A percentile compares a stretch with the other conserved stretches of the same genome.
phyloP scores from a whole-genome alignment of 2,888 invertebrate genomes.

The Drosophila helvetica region DNA sequence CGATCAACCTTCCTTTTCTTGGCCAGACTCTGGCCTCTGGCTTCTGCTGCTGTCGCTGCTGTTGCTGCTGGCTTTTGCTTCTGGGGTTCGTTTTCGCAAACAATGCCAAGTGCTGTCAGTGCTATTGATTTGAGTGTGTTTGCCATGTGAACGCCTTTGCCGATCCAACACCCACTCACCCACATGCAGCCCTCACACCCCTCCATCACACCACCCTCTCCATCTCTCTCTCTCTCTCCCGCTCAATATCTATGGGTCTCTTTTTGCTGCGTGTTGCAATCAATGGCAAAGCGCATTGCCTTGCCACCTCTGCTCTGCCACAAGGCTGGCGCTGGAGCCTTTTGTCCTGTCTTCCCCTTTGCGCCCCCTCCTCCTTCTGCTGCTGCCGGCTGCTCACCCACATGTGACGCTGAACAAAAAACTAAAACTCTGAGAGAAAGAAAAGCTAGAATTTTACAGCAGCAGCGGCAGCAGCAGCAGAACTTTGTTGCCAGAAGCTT shows the following conservation, averaged over 20 bases:
- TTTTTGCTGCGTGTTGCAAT: conserved; percentile 54
- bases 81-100: conserved; percentile 47
- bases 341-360: neutral
- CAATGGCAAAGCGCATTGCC: conserved; percentile 47
- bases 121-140: conserved; percentile 74
- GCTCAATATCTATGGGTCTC: conserved; percentile 12
- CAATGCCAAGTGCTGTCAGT: conserved; percentile 64
- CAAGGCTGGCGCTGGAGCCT: neutral
- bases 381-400: conserved; percentile 19
- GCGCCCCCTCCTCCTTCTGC: conserved; percentile 20
- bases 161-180: conserved; percentile 4
- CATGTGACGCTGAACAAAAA: neutral
- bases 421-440: conserved; percentile 10
- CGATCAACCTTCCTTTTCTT: conserved; percentile 48
- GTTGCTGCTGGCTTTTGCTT: neutral
- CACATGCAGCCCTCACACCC: neutral
- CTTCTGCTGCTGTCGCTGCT: neutral
- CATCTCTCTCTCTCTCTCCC: neutral
- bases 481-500: conserved; percentile 70
- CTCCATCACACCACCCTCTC: no score
- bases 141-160: conserved; percentile 76
- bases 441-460: conserved; percentile 51
- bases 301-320: neutral
- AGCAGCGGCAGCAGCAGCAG: conserved; percentile 6
- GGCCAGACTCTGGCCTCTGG: conserved; percentile 22